phyloP scores from a whole-genome alignment of 2,113 vertebrate genomes.

The Atlantisia rogersi region DNA sequence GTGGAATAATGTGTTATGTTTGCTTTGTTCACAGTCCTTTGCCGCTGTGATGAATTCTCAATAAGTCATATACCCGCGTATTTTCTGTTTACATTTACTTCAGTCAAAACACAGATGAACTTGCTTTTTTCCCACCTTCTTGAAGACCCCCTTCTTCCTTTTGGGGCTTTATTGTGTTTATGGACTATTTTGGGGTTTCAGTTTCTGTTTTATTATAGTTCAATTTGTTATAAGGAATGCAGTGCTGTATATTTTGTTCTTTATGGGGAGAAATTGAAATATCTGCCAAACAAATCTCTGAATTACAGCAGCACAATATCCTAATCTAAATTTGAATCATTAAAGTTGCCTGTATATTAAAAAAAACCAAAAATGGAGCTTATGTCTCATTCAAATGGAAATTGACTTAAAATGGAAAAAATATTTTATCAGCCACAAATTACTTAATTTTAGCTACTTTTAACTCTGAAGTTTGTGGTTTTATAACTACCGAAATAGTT shows the following conservation, averaged over 20 bases:
- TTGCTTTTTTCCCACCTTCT: fast-evolving
- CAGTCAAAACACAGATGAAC: not conserved
- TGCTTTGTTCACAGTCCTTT: not conserved
- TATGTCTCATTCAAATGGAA: too few species aligned
- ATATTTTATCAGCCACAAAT: not conserved
- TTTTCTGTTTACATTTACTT: not conserved
- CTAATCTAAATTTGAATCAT: not conserved
- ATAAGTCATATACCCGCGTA: not conserved
- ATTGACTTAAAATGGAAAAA: not conserved
- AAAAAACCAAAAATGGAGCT: not conserved
- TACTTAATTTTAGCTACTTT: not conserved
- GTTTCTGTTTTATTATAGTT: not conserved
- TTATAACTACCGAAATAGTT: not conserved
- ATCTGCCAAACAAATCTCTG: not conserved
- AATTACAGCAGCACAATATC: not conserved
- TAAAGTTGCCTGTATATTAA: not conserved
- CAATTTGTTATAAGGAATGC: not conserved
- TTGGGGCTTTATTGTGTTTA: not conserved
- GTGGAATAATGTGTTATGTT: not conserved
- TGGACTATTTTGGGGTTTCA: not conserved
- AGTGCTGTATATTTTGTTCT: not conserved
- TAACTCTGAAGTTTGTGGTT: not conserved
- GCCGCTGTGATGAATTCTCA: not conserved
- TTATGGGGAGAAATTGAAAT: not conserved
- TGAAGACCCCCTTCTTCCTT: not conserved